Conservation (phyloP, 2,113 vertebrate species). For the Isurus oxyrinchus region DNA sequence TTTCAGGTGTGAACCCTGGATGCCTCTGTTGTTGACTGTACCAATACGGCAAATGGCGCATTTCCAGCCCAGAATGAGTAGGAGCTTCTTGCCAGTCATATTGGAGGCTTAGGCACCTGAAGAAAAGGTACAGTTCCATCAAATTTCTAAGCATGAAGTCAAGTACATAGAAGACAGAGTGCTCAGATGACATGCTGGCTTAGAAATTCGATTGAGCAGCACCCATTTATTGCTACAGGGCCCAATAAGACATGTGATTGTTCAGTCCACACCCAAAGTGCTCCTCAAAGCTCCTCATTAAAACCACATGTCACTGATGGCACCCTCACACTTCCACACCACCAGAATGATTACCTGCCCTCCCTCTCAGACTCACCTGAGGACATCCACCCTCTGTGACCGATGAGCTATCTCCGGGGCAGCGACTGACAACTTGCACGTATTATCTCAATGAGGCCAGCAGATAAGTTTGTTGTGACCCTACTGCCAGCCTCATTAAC, state of each 20-base stretch:
- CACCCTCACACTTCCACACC: neutral
- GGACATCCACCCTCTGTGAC: too few species aligned
- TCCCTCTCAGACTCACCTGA: too few species aligned
- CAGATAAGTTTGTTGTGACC: too few species aligned
- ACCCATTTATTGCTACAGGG: neutral
- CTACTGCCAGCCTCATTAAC: too few species aligned
- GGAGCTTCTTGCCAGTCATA: neutral
- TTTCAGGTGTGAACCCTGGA: neutral
- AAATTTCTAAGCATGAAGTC: neutral
- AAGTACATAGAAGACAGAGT: neutral
- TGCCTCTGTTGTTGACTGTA: neutral
- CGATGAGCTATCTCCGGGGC: too few species aligned
- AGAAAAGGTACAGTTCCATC: neutral
- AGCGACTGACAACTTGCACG: too few species aligned
- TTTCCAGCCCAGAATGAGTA: neutral
- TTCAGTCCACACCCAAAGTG: neutral
- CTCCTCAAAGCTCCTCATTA: neutral
- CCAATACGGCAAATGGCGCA: neutral
- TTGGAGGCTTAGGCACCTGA: neutral
- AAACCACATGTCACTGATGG: neutral
- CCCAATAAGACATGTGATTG: neutral
- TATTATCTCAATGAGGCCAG: too few species aligned
- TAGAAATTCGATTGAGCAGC: neutral
- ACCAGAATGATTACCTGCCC: too few species aligned
- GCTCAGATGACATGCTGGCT: neutral